Percentiles rank a stretch among this genome's conserved stretches.
Conservation (phyloP, 2,888 invertebrate species). For the Drosophila setosimentum region DNA sequence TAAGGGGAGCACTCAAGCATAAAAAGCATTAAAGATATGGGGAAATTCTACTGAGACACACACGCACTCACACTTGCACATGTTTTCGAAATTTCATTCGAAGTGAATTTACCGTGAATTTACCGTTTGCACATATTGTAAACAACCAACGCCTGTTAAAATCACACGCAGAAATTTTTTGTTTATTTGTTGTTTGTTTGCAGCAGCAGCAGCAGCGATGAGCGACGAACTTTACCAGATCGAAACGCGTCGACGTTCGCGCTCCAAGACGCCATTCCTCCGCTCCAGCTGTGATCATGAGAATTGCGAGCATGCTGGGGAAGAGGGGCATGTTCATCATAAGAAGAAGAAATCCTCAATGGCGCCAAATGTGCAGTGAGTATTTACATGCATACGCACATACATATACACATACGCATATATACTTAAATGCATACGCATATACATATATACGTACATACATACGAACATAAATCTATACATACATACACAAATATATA, state of each 20-base stretch:
- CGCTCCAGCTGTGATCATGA: slow-evolving; percentile 87
- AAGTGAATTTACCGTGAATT: slow-evolving; percentile 21
- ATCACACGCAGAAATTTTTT: slow-evolving; percentile 10
- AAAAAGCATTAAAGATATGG: slow-evolving; percentile 29
- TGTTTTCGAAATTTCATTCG: slow-evolving; percentile 2
- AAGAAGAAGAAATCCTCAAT: slow-evolving; percentile 83
- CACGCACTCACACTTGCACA: not conserved
- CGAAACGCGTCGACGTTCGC: slow-evolving; percentile 89
- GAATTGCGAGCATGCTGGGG: slow-evolving; percentile 86
- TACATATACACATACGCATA: not conserved
- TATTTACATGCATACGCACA: slow-evolving; percentile 30
- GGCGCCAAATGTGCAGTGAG: slow-evolving; percentile 83
- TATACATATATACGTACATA: not conserved
- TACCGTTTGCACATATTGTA: slow-evolving; percentile 42
- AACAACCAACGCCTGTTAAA: slow-evolving; percentile 66
- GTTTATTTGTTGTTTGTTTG: slow-evolving; percentile 18
- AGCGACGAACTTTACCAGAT: slow-evolving; percentile 81
- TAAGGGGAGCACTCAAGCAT: slow-evolving; percentile 55
- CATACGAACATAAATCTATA: not conserved
- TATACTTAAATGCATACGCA: not conserved
- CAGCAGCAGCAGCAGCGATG: slow-evolving; percentile 62
- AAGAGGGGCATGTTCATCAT: slow-evolving; percentile 86
- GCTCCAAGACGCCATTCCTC: slow-evolving; percentile 89
- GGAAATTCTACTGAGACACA: not conserved
- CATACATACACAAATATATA: not conserved